Conservation (phyloP, 2,888 invertebrate genomes). For the Mongoloraphidia duomilia region DNA sequence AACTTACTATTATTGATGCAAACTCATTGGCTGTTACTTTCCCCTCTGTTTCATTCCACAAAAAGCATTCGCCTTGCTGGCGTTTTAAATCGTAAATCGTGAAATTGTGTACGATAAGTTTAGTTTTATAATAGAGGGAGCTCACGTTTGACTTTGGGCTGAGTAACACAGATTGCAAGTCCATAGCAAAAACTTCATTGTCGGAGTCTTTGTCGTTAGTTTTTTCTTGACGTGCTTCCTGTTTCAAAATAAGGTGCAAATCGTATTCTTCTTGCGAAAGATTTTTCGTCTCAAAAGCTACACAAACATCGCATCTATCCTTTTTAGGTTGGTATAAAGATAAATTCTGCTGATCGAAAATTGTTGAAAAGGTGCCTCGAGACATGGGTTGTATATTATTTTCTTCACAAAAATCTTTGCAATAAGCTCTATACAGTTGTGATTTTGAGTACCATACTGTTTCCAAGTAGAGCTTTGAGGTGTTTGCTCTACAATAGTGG, state of each 20-base stretch:
- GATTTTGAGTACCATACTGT: too few relatives aligned
- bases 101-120: slow-evolving; percentile 19
- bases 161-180: slow-evolving; percentile 7
- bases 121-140: slow-evolving; percentile 12
- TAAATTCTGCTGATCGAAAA: slow-evolving; percentile 2
- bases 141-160: slow-evolving; percentile 10
- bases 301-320: slow-evolving; percentile 11
- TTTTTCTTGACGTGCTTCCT: slow-evolving; percentile 8
- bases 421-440: too few relatives aligned
- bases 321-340: slow-evolving; percentile 9
- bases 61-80: slow-evolving; percentile 15
- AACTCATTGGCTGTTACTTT: slow-evolving; percentile 11
- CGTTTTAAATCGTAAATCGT: slow-evolving; percentile 16
- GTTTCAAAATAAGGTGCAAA: slow-evolving; percentile 6
- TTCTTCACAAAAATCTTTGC: too few relatives aligned
- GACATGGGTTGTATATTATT: slow-evolving; percentile 5
- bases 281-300: slow-evolving; percentile 9
- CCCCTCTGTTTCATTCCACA: slow-evolving; percentile 15
- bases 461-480: too few relatives aligned
- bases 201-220: slow-evolving; percentile 6
- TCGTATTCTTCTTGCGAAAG: slow-evolving; percentile 7
- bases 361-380: background rate
- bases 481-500: too few relatives aligned
- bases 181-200: slow-evolving; percentile 8
- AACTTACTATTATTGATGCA: slow-evolving; percentile 13